A percentile compares a stretch with the other conserved stretches of the same genome.
Evolutionary conservation across 2,113 vertebrate species (phyloP).

Genomic region (Chiloscyllium plagiosum): DNA sequence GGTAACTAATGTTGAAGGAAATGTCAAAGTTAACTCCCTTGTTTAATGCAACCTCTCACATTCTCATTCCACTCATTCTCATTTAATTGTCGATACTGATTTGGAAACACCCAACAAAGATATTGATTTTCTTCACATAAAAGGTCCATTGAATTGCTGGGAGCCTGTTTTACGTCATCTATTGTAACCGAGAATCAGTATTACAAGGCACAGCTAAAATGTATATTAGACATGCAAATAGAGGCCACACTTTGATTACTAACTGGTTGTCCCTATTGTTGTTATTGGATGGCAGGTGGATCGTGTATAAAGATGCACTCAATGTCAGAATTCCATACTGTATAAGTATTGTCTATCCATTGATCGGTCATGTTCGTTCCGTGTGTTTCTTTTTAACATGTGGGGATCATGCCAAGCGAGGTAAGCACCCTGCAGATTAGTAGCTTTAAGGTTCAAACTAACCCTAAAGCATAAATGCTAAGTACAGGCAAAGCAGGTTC

Average conservation of each 20-base stretch:
- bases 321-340: neutral
- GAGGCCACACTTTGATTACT: neutral
- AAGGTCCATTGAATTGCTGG: neutral
- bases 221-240: neutral
- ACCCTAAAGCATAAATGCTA: neutral
- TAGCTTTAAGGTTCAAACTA: neutral
- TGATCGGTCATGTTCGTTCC: neutral
- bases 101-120: neutral
- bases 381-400: neutral
- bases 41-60: neutral
- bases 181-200: neutral
- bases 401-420: neutral
- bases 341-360: neutral
- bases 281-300: neutral
- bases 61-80: neutral
- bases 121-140: slow-evolving; percentile 23
- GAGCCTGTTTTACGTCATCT: neutral
- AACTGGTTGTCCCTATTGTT: neutral
- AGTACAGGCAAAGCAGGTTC: neutral
- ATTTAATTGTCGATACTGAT: slow-evolving; percentile 11
- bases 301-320: neutral
- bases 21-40: slow-evolving; percentile 21
- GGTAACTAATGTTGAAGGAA: slow-evolving; percentile 24
- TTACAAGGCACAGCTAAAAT: neutral
- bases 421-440: neutral